These are phyloP conservation scores for Colletes gigas DNA, from an alignment of 1,140 invertebrate genomes.

Conservation along the genomic window DNA sequence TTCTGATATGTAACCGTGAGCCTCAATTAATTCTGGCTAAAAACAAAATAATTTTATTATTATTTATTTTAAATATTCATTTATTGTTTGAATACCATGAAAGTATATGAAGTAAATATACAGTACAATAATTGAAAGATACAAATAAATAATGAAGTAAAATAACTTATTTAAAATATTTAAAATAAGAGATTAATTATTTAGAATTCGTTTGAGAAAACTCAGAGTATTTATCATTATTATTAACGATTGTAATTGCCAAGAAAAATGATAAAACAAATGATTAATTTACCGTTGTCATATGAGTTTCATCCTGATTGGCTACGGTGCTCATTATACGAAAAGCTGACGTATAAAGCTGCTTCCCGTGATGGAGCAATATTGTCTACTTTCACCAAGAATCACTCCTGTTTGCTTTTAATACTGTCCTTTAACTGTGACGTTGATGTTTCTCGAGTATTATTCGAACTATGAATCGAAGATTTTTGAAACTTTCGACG, in stretches of 20 bases:
- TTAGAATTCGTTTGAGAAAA: not conserved
- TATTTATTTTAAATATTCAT: not conserved
- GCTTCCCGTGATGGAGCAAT: slow-evolving; percentile 1
- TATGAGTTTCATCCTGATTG: slow-evolving; percentile 72
- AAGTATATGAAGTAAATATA: not conserved
- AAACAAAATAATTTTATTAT: slow-evolving; percentile 56
- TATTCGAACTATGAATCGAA: not conserved
- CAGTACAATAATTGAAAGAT: not conserved
- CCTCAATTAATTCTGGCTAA: slow-evolving; percentile 81
- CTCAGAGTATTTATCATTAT: too few relatives aligned
- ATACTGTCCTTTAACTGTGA: not conserved
- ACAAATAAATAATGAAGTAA: not conserved
- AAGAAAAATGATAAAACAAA: not conserved
- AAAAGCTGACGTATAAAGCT: not conserved
- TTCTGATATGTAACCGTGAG: slow-evolving; percentile 85
- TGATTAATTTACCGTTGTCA: slow-evolving; percentile 72
- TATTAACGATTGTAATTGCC: not conserved
- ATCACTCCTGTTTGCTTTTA: not conserved
- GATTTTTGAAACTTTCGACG: not conserved
- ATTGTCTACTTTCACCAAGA: slow-evolving; percentile 22
- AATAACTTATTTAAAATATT: not conserved
- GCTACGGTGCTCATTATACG: slow-evolving; percentile 67
- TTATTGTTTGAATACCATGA: not conserved
- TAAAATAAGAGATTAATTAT: not conserved
- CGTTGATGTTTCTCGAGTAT: not conserved